These are phyloP conservation scores for Nomada goodeniana DNA, from an alignment of 2,888 invertebrate genomes.

Conservation along the genomic window DNA sequence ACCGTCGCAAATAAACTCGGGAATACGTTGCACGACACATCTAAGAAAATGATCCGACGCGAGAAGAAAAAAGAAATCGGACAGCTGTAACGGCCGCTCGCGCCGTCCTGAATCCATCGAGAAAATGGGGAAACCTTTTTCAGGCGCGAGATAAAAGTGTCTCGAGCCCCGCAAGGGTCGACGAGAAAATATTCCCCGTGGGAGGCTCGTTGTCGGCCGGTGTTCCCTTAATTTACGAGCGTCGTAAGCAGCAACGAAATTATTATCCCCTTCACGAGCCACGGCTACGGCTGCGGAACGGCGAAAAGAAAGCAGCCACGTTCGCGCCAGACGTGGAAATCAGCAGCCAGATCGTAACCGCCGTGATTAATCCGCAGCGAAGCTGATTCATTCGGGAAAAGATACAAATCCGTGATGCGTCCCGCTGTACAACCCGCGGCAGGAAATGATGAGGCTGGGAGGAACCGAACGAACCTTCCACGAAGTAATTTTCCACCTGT, in stretches of 20 bases:
- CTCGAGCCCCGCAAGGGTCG: constrained; percentile 4
- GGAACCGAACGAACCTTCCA: too few relatives aligned
- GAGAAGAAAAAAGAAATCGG: neutral
- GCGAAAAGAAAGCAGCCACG: constrained; percentile 9
- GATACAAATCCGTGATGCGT: constrained; percentile 41
- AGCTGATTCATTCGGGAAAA: constrained; percentile 30
- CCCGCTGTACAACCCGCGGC: neutral
- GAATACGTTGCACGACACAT: too few relatives aligned
- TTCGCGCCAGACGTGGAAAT: constrained; percentile 49
- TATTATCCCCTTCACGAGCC: constrained; percentile 43
- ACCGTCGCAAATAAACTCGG: too few relatives aligned
- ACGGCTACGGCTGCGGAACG: neutral
- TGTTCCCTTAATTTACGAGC: constrained; percentile 32
- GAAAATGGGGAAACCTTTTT: neutral
- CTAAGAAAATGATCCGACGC: neutral
- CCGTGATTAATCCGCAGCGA: constrained; percentile 54
- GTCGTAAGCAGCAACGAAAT: constrained; percentile 31
- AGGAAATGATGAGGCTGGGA: neutral
- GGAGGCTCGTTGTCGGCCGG: constrained; percentile 11
- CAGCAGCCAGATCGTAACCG: constrained; percentile 52
- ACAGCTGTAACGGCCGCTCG: too few relatives aligned
- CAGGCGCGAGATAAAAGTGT: constrained; percentile 3
- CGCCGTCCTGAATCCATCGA: neutral
- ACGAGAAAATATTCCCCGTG: constrained; percentile 23
- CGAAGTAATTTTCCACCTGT: too few relatives aligned